These are phyloP conservation scores for Acipenser transmontanus DNA, from an alignment of 2,797 vertebrate genomes.

Conservation along the genomic window DNA sequence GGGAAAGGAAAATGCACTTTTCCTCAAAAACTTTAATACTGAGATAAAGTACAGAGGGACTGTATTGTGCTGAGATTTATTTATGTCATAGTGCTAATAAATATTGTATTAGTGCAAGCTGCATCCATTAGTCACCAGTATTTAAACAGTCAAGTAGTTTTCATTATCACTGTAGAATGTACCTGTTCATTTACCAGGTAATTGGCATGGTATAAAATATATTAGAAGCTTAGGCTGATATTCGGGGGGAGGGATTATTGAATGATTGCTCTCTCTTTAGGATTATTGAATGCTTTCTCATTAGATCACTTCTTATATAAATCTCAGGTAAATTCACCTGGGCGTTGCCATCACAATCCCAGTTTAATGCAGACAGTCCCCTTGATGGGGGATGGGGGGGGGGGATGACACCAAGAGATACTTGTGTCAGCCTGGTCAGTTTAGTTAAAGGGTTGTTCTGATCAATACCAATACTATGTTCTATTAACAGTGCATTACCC, in stretches of 20 bases:
- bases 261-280: too few species aligned
- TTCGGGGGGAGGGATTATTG: too few species aligned
- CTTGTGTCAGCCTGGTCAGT: constrained; percentile 3
- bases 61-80: constrained; percentile 2
- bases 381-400: too few species aligned
- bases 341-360: too few species aligned
- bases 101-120: constrained; percentile 12
- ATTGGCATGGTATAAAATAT: constrained; percentile 7
- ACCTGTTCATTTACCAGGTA: constrained; percentile 3
- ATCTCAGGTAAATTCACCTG: too few species aligned
- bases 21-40: neutral
- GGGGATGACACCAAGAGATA: neutral
- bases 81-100: constrained; percentile 8
- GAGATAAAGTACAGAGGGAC: neutral
- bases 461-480: constrained; percentile 32
- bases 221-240: neutral
- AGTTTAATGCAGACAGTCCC: too few species aligned
- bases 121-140: constrained; percentile 1
- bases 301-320: too few species aligned
- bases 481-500: constrained; percentile 35
- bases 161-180: neutral
- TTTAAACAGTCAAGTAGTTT: neutral
- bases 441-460: constrained; percentile 27
- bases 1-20: constrained; percentile 5
- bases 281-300: too few species aligned